Evolutionary conservation across 2,797 vertebrate species (phyloP), one percentile per base, ranked within the genome.

Genomic region (Characodon lateralis): DNA sequence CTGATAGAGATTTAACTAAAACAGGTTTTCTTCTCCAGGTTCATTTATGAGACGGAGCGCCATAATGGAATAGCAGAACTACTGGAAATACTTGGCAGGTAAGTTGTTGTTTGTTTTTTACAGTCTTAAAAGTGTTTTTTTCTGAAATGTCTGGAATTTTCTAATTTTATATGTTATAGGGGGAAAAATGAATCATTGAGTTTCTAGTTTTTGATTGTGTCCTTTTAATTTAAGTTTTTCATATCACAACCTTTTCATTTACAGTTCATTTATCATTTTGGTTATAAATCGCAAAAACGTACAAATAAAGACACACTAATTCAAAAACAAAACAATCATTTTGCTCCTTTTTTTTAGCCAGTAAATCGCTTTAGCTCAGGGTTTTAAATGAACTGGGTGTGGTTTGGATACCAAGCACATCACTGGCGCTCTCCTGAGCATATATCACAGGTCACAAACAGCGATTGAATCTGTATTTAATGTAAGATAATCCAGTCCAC

Each of bases 41-140:
- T 99, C 97, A 99, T 99, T 96, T 99, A 99, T 97, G 98, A 99
- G 95, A 99, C 98, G 5, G 98, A 99, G 88, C 98, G 98, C 94
- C 98, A 99, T 95, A 99, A 99, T 74, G 98, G 98, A 95, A 99
- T 99, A 96, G 98, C 98, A 85, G 98, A 99, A 92, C 95, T 99
- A 94, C 94, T 99, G 96, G 98, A 99, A 96, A 99, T 99, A 94
- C 93, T 99, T 94, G 98, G 98, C 95, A 99, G 98, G 98, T 99
- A 88, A 89, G 88, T 80, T 20, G 2, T 41, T 55, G 2, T 43
- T 66, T 0, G 65, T 24, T 7, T 24, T 55, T 55, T 24, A 22
- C 35, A 35, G 35, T 35, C 35, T 3, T 35, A 35, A 35, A 35
- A 35, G 35, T 35, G 35, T 35, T 35, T 3, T 35, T 35, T 35